A percentile compares a stretch with the other conserved stretches of the same genome.
Evolutionary conservation across 1,140 invertebrate genomes (phyloP).

Genomic region (Brachionus rubens): DNA sequence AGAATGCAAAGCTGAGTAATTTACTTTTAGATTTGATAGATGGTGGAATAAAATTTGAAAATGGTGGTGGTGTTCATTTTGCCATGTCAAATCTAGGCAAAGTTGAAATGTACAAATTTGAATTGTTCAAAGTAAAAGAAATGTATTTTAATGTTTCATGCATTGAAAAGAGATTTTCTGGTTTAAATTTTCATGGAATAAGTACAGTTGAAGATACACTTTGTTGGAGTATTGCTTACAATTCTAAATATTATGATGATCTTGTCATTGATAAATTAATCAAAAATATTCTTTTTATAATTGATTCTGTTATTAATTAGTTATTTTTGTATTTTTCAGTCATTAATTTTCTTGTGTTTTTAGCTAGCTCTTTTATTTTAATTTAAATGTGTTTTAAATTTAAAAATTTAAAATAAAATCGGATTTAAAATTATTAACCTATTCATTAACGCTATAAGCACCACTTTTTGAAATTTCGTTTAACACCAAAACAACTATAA

Average conservation of each 20-base stretch:
- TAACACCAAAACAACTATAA: too few relatives aligned
- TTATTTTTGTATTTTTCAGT: too few relatives aligned
- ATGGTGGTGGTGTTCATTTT: conserved; percentile 23
- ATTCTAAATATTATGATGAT: conserved; percentile 2
- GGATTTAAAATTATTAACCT: too few relatives aligned
- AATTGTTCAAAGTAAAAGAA: conserved; percentile 3
- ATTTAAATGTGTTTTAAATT: too few relatives aligned
- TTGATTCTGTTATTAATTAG: conserved; percentile 15
- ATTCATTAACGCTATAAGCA: too few relatives aligned
- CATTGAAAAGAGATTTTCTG: background rate
- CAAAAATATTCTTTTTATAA: conserved; percentile 9
- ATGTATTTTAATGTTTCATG: conserved; percentile 21
- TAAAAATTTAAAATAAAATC: too few relatives aligned
- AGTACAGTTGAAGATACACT: conserved; percentile 12
- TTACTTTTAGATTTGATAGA: background rate
- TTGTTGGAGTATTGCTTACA: conserved; percentile 20
- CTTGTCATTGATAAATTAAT: background rate
- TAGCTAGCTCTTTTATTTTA: too few relatives aligned
- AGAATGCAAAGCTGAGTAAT: conserved; percentile 16
- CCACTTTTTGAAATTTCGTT: too few relatives aligned
- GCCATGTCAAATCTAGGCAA: conserved; percentile 5
- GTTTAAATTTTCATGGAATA: background rate
- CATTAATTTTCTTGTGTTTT: too few relatives aligned
- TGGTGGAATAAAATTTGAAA: background rate
- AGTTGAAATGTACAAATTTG: background rate